phyloP scores from a whole-genome alignment of 1,140 invertebrate species.

The Bombus waltoni region DNA sequence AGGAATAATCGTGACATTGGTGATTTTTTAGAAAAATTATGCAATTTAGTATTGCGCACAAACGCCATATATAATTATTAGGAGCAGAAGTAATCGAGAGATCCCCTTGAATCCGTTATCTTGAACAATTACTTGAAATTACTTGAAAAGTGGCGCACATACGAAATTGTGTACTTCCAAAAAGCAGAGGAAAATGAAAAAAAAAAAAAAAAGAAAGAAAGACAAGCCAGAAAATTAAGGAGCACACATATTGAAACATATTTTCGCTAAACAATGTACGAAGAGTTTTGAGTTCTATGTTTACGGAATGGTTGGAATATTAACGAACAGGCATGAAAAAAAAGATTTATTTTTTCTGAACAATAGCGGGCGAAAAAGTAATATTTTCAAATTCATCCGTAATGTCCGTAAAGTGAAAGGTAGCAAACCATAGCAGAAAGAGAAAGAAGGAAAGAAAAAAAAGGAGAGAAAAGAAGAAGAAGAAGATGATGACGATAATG shows the following conservation, averaged over 20 bases:
- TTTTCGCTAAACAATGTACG: constrained; percentile 68
- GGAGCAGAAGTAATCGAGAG: background rate
- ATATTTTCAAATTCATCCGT: constrained; percentile 67
- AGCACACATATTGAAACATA: constrained; percentile 51
- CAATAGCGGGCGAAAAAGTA: constrained; percentile 38
- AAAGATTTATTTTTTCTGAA: constrained; percentile 66
- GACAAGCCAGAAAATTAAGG: constrained; percentile 18
- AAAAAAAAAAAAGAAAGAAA: background rate
- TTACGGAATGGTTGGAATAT: constrained; percentile 1
- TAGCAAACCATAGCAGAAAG: constrained; percentile 45
- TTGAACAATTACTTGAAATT: background rate
- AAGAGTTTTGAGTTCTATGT: constrained; percentile 55
- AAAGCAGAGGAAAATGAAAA: background rate
- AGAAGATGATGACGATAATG: background rate
- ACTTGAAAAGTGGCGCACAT: background rate
- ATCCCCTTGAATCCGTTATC: background rate
- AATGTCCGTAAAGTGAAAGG: constrained; percentile 29
- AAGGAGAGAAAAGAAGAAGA: constrained; percentile 16
- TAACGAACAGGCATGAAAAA: constrained; percentile 37
- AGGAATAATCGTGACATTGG: constrained; percentile 3
- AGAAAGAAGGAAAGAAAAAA: constrained; percentile 12
- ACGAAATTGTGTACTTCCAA: constrained; percentile 29
- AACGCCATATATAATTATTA: constrained; percentile 5
- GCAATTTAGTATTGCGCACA: constrained; percentile 40
- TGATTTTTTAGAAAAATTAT: constrained; percentile 16